Conservation (phyloP, 1,140 invertebrate genomes). For the Leptinotarsa texana region DNA sequence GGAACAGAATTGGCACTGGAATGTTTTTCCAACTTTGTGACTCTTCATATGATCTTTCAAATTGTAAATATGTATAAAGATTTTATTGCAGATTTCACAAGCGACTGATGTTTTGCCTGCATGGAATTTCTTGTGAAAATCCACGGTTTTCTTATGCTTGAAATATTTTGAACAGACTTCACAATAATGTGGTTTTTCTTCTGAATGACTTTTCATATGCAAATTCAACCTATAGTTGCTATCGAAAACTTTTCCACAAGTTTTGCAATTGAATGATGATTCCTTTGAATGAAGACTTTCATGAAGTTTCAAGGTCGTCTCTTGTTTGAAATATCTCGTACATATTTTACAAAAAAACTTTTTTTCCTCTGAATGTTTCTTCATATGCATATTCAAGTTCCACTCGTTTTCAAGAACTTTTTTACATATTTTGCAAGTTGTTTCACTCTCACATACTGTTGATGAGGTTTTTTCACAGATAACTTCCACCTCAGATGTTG, state of each 20-base stretch:
- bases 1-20: not conserved
- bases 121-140: not conserved
- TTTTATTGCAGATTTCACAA: not conserved
- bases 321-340: not conserved
- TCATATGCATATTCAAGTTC: too few relatives aligned
- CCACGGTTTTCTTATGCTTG: not conserved
- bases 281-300: not conserved
- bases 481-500: too few relatives aligned
- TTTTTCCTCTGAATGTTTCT: not conserved
- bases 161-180: not conserved
- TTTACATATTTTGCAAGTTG: too few relatives aligned
- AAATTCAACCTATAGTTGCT: too few relatives aligned
- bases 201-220: not conserved
- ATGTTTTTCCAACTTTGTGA: not conserved
- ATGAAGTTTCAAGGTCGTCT: slow-evolving; percentile 5
- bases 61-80: not conserved
- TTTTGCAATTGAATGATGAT: not conserved
- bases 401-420: too few relatives aligned
- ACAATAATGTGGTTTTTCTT: not conserved
- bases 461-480: too few relatives aligned
- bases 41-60: not conserved
- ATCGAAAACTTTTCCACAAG: not conserved
- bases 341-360: not conserved
- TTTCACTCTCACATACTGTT: too few relatives aligned
- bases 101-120: not conserved